Base-by-base conservation (phyloP, 2,797 vertebrate genomes). In the Corythornis leucogaster region DNA sequence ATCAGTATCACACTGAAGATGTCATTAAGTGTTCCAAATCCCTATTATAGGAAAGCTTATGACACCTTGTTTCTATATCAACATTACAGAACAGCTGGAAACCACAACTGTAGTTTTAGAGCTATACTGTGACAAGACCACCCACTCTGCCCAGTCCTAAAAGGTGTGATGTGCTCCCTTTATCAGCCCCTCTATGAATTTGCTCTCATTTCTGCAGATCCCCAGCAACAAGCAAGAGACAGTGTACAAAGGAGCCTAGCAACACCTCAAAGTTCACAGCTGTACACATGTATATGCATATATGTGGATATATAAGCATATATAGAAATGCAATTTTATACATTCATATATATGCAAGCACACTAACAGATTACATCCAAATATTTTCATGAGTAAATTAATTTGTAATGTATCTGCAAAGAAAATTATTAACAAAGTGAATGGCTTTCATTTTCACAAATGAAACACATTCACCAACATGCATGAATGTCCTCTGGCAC, bases 391-490 rank as follows among this genome's bases (percentile, higher is more conserved):
- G 45, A 68, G 55, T 50, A 86, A 81, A 91, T 76, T 82, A 61
- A 77, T 86, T 90, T 68, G 21, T 18, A 26, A 12, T 35, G 30
- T 74, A 82, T 64, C 54, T 55, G 58, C 46, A 64, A 18, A 46
- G 40, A 90, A 91, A 87, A 92, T 86, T 53, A 80, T 10, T 20
- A 33, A 33, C 68, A 35, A 83, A 55, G 28, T 75, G 43, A 94
- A 85, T 45, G 12, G 59, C 55, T 87, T 93, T 80, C 69, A 38
- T 84, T 74, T 88, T 86, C 31, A 84, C 51, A 87, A 87, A 66
- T 18, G 74, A 70, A 90, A 76, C 12, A 51, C n/a, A 85, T 70
- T 68, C 43, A 83, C 12, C 0, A 91, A 92, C 35, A 85, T 0
- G 5, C n/a, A 31, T 11, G 11, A 35, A 85, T 74, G 87, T 77